phyloP scores from a whole-genome alignment of 2,797 vertebrate genomes.

The Forpus xanthops region DNA sequence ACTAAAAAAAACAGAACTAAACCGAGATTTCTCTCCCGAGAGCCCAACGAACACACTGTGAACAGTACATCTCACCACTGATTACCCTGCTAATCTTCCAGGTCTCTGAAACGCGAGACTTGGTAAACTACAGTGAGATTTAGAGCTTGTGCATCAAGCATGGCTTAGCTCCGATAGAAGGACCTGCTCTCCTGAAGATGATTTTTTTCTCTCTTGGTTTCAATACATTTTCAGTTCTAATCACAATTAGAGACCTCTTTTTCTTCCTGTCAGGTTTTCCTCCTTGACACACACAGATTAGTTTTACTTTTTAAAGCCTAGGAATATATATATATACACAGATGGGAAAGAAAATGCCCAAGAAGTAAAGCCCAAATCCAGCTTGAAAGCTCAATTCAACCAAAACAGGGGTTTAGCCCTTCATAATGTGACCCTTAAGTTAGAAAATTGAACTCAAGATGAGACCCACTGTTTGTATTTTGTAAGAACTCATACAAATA shows the following conservation, averaged over 20 bases:
- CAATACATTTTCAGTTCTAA: background rate
- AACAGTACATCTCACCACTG: background rate
- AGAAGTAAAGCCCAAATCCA: background rate
- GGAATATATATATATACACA: background rate
- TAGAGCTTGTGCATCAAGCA: background rate
- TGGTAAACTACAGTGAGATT: background rate
- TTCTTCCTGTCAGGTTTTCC: background rate
- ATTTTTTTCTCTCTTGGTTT: background rate
- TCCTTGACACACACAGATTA: background rate
- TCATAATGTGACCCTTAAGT: background rate
- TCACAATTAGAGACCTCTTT: background rate
- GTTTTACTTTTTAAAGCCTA: background rate
- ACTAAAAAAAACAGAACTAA: background rate
- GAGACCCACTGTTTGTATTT: background rate
- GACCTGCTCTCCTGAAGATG: background rate
- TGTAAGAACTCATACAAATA: background rate
- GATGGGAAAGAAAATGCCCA: background rate
- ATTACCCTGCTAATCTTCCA: background rate
- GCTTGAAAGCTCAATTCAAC: background rate
- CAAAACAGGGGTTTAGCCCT: background rate
- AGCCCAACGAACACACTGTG: rapidly evolving
- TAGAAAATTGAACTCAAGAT: background rate
- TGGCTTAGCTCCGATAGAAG: rapidly evolving
- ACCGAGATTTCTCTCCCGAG: background rate
- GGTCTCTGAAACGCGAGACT: slow-evolving; percentile 9